Conservation (phyloP, 2,113 vertebrate species). For the Xenopus borealis region DNA sequence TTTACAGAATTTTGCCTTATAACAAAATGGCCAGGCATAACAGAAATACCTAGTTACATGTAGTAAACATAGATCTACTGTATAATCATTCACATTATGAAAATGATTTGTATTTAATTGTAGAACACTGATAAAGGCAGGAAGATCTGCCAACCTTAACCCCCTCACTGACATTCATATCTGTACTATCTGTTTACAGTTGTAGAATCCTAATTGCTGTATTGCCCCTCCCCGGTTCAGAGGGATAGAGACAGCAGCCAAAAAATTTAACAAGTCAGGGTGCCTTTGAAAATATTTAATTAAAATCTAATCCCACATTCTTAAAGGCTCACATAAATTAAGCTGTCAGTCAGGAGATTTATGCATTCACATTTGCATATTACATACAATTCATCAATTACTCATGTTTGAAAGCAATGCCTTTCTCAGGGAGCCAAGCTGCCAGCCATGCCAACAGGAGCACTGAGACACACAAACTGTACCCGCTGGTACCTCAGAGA, state of each 20-base stretch:
- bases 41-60: not conserved
- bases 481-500: constrained; percentile 58
- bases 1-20: not conserved
- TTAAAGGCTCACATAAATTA: constrained; percentile 86
- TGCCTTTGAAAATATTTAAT: constrained; percentile 89
- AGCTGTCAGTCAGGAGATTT: constrained; percentile 86
- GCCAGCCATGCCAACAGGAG: constrained; percentile 61
- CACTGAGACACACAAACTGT: constrained; percentile 44
- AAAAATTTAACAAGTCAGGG: constrained; percentile 72
- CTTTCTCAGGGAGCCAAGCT: constrained; percentile 63
- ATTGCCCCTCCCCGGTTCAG: constrained; percentile 12
- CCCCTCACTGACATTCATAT: not conserved
- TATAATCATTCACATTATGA: not conserved
- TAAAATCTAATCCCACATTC: constrained; percentile 88
- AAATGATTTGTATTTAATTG: not conserved
- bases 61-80: not conserved
- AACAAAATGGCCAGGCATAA: not conserved
- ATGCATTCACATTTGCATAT: constrained; percentile 83
- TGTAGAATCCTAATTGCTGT: constrained; percentile 3
- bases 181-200: not conserved
- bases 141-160: not conserved
- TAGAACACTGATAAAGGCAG: too few species aligned
- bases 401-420: constrained; percentile 75
- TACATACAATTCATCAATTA: constrained; percentile 83
- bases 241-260: constrained; percentile 56